Percentiles rank a stretch among this genome's conserved stretches.
phyloP scores from a whole-genome alignment of 1,140 invertebrate genomes.

The Calycopis cecrops region DNA sequence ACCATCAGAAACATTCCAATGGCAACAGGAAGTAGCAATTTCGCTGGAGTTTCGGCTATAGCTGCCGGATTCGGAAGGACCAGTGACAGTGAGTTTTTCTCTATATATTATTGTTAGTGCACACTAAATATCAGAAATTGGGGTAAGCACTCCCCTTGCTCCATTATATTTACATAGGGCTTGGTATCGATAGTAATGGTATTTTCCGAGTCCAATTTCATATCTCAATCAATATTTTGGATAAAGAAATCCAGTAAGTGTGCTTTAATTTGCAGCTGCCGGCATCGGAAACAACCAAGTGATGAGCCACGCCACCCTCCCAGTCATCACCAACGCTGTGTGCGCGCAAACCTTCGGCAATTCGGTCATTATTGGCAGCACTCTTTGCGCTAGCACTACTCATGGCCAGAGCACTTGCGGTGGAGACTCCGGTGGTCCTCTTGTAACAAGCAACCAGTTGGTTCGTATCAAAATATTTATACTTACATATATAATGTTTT shows the following conservation, averaged over 20 bases:
- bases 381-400: slow-evolving; percentile 24
- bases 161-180: neutral
- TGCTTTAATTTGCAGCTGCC: slow-evolving; percentile 14
- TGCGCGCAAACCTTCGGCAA: slow-evolving; percentile 21
- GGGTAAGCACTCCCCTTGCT: neutral
- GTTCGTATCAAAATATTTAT: slow-evolving; percentile 12
- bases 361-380: slow-evolving; percentile 17
- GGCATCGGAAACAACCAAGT: slow-evolving; percentile 15
- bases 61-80: slow-evolving; percentile 28
- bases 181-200: neutral
- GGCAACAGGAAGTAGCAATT: slow-evolving; percentile 22
- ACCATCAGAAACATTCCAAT: slow-evolving; percentile 18
- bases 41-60: slow-evolving; percentile 20
- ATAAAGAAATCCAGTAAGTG: neutral
- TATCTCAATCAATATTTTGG: neutral
- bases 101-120: neutral
- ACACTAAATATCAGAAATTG: neutral
- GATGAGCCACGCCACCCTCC: slow-evolving; percentile 23
- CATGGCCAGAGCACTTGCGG: slow-evolving; percentile 23
- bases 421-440: slow-evolving; percentile 27
- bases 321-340: slow-evolving; percentile 26
- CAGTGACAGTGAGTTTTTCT: slow-evolving; percentile 23
- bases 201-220: neutral
- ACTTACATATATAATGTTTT: neutral
- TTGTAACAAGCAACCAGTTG: slow-evolving; percentile 12